These are phyloP conservation scores for Hypanus sabinus DNA, from an alignment of 2,113 vertebrate species.

Conservation along the genomic window DNA sequence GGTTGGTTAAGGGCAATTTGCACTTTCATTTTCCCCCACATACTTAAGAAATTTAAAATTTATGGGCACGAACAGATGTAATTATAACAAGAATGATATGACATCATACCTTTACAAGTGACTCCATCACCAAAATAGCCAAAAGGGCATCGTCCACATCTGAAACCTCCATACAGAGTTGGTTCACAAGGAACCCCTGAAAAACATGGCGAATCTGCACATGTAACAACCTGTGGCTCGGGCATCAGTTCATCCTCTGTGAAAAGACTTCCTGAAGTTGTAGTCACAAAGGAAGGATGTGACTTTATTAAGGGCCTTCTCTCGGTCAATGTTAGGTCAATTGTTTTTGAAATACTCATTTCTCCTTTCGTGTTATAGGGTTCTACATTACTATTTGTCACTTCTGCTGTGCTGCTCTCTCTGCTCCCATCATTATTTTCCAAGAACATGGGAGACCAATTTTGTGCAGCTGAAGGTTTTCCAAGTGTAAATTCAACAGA, in stretches of 20 bases:
- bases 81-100: neutral
- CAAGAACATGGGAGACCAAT: conserved; percentile 38
- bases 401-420: conserved; percentile 38
- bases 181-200: conserved; percentile 65
- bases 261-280: conserved; percentile 42
- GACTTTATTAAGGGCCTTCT: conserved; percentile 39
- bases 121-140: conserved; percentile 73
- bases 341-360: conserved; percentile 42
- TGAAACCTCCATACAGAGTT: conserved; percentile 49
- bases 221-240: conserved; percentile 47
- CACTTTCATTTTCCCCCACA: neutral
- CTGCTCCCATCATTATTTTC: conserved; percentile 37
- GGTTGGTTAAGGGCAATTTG: no score
- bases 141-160: conserved; percentile 66
- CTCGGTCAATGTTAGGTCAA: conserved; percentile 41
- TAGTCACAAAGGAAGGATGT: conserved; percentile 40
- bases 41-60: neutral
- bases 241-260: conserved; percentile 39
- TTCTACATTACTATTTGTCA: conserved; percentile 41
- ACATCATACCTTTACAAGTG: conserved; percentile 66
- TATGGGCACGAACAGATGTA: neutral
- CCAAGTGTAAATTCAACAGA: conserved; percentile 20
- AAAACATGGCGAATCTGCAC: conserved; percentile 68
- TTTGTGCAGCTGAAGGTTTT: neutral
- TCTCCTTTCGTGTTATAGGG: conserved; percentile 36